Evolutionary conservation across 2,888 invertebrate species (phyloP).

Genomic region (Eucera pruinosa): DNA sequence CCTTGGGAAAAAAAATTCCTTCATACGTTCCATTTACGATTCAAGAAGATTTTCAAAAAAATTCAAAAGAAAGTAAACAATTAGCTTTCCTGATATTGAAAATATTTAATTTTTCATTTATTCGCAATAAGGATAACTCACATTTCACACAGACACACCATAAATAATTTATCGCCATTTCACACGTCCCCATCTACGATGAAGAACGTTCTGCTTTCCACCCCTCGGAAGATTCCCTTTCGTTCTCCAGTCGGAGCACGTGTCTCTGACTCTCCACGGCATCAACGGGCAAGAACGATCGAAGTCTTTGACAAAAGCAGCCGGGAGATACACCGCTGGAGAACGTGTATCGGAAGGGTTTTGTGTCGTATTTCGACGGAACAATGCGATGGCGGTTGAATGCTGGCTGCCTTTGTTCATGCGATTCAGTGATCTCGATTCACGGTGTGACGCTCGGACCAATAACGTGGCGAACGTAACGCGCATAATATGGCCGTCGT

Average conservation of each 20-base stretch:
- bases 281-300: conserved; percentile 7
- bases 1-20: no score
- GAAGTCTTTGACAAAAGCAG: conserved; percentile 31
- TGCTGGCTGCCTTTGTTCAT: conserved; percentile 29
- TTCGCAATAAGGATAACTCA: not conserved
- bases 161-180: conserved; percentile 1
- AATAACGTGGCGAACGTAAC: conserved; percentile 10
- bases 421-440: conserved; percentile 34
- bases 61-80: no score
- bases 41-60: no score
- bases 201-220: not conserved
- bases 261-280: conserved; percentile 14
- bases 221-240: conserved; percentile 8
- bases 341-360: conserved; percentile 39
- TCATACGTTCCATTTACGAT: no score
- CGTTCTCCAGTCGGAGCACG: conserved; percentile 30
- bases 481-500: conserved; percentile 1
- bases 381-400: conserved; percentile 37
- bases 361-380: conserved; percentile 22
- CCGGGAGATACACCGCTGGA: conserved; percentile 16
- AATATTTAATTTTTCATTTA: not conserved
- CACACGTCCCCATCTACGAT: not conserved
- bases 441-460: conserved; percentile 11
- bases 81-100: not conserved
- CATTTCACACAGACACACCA: not conserved